Conservation (phyloP, 2,797 vertebrate species). For the Falco cherrug region DNA sequence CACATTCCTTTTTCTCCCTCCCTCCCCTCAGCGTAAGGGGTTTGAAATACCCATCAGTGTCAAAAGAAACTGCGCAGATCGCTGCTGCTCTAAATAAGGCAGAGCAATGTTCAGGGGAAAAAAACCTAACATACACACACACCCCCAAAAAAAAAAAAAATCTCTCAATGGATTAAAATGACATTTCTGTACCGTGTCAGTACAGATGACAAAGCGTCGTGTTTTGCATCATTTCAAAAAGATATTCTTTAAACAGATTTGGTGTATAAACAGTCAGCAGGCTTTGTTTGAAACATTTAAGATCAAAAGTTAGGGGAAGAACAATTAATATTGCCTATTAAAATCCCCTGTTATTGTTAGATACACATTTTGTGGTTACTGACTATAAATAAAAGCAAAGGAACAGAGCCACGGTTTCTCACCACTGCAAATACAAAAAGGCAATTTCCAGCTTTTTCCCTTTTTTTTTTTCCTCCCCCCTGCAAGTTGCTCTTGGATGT, state of each 20-base stretch:
- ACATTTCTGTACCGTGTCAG: conserved; percentile 76
- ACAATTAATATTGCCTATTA: conserved; percentile 67
- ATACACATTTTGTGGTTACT: conserved; percentile 57
- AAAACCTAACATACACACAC: not conserved
- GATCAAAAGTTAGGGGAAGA: conserved; percentile 57
- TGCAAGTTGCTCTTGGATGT: conserved; percentile 64
- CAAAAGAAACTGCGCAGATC: conserved; percentile 76
- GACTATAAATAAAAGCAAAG: conserved; percentile 65
- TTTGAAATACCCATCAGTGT: conserved; percentile 88
- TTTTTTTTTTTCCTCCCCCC: not conserved
- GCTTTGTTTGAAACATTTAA: conserved; percentile 71
- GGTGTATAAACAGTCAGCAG: conserved; percentile 33
- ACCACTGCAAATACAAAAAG: conserved; percentile 38
- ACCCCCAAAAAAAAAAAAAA: not conserved
- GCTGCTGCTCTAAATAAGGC: conserved; percentile 85
- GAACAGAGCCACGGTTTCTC: conserved; percentile 52
- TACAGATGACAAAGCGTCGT: conserved; percentile 43
- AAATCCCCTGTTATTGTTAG: conserved; percentile 70
- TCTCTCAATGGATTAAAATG: conserved; percentile 75
- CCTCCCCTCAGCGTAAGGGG: conserved; percentile 71
- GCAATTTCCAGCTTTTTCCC: conserved; percentile 33
- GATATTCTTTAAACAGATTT: conserved; percentile 54
- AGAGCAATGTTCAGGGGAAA: conserved; percentile 67
- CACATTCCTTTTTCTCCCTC: conserved; percentile 70
- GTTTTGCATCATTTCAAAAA: conserved; percentile 69